Percentiles rank a stretch among this genome's conserved stretches.
These are phyloP conservation scores for Osmerus mordax DNA, from an alignment of 2,113 vertebrate species.

Conservation along the genomic window DNA sequence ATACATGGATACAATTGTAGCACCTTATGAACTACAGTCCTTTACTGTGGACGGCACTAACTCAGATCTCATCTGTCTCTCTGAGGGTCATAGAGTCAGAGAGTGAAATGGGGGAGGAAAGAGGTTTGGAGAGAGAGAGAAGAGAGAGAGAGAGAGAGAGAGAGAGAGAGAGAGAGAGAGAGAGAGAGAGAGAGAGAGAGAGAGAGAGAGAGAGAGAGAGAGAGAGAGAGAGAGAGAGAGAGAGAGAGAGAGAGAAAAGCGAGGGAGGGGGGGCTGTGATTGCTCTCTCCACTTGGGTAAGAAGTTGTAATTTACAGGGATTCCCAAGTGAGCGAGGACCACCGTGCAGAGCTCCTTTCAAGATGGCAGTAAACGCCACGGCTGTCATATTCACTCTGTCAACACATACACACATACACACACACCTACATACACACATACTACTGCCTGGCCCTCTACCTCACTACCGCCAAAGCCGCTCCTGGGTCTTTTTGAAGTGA, in stretches of 20 bases:
- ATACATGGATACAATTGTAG: background rate
- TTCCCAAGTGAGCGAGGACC: conserved; percentile 69
- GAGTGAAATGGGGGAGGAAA: background rate
- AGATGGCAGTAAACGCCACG: conserved; percentile 57
- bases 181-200: background rate
- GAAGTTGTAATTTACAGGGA: conserved; percentile 57
- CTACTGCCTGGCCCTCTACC: no score
- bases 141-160: no score
- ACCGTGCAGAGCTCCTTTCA: conserved; percentile 63
- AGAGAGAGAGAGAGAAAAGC: background rate
- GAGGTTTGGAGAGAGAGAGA: background rate
- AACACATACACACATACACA: conserved; percentile 31
- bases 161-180: background rate
- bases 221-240: no score
- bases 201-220: no score
- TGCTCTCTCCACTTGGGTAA: conserved; percentile 55
- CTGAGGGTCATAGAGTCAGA: conserved; percentile 1
- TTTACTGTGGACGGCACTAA: background rate
- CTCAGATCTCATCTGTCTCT: conserved; percentile 33
- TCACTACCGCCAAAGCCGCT: conserved; percentile 17
- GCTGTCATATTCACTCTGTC: conserved; percentile 70
- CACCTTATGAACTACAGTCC: conserved; percentile 4
- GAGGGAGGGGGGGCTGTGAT: conserved; percentile 28
- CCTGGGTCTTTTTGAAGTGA: conserved; percentile 42
- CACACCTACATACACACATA: conserved; percentile 27